phyloP scores from a whole-genome alignment of 2,888 invertebrate genomes.

The Epirrita christyi region DNA sequence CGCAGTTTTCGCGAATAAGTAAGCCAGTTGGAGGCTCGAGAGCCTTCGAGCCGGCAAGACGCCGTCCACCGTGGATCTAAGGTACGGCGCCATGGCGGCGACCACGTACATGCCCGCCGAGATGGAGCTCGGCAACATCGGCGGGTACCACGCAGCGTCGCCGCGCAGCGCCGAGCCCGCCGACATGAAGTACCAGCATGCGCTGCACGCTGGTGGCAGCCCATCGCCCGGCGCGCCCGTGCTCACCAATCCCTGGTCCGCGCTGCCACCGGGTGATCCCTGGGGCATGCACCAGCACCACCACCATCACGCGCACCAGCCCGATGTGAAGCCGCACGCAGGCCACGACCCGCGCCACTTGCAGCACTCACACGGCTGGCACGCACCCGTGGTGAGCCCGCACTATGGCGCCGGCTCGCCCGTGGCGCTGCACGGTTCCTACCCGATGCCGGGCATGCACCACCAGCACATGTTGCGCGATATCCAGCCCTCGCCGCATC shows the following conservation, averaged over 20 bases:
- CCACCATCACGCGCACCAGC: conserved; percentile 90
- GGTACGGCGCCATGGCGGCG: conserved; percentile 96
- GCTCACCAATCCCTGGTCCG: conserved; percentile 92
- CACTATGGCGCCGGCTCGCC: conserved; percentile 95
- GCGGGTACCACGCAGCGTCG: conserved; percentile 93
- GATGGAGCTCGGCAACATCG: conserved; percentile 92
- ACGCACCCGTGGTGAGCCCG: conserved; percentile 93
- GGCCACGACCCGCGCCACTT: conserved; percentile 83
- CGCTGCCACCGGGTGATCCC: conserved; percentile 91
- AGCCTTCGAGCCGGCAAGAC: conserved; percentile 86
- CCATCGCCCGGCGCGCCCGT: conserved; percentile 84
- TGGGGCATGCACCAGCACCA: conserved; percentile 92
- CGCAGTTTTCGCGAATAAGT: conserved; percentile 76
- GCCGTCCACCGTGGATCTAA: conserved; percentile 86
- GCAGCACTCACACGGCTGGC: conserved; percentile 91
- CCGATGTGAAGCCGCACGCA: conserved; percentile 92
- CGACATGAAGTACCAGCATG: conserved; percentile 98
- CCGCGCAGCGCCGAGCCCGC: conserved; percentile 95
- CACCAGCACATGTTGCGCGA: conserved; percentile 90
- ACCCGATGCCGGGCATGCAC: conserved; percentile 73
- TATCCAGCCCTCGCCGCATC: conserved; percentile 90
- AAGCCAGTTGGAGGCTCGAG: conserved; percentile 82
- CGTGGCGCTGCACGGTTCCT: conserved; percentile 71
- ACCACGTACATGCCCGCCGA: conserved; percentile 97
- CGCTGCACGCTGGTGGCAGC: conserved; percentile 90